phyloP scores from a whole-genome alignment of 2,113 vertebrate species.

The Bostrychus sinensis region DNA sequence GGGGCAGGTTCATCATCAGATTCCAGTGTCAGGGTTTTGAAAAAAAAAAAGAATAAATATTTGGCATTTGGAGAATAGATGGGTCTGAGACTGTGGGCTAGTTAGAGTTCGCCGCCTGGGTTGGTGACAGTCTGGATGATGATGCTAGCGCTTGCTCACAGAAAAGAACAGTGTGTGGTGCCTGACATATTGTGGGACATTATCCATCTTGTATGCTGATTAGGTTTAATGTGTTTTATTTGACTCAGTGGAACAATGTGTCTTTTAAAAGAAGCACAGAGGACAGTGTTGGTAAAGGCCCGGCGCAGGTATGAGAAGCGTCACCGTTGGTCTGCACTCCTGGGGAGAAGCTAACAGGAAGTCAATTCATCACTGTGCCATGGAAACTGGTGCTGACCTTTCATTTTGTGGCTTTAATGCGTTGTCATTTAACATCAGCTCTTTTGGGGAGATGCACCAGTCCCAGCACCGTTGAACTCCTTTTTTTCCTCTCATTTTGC shows the following conservation, averaged over 20 bases:
- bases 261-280: constrained; percentile 33
- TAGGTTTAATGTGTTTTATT: constrained; percentile 47
- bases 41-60: constrained; percentile 93
- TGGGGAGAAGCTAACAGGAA: constrained; percentile 39
- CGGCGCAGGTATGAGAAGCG: constrained; percentile 33
- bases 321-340: constrained; percentile 26
- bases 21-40: constrained; percentile 91
- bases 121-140: constrained; percentile 58
- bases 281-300: constrained; percentile 31
- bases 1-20: constrained; percentile 96
- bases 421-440: constrained; percentile 24
- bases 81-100: constrained; percentile 56
- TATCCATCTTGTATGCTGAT: constrained; percentile 55
- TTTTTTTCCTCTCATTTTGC: not conserved
- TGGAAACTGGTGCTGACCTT: constrained; percentile 20
- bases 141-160: constrained; percentile 38
- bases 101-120: constrained; percentile 51
- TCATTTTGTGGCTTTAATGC: constrained; percentile 12
- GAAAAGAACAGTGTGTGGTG: constrained; percentile 43
- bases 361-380: constrained; percentile 54
- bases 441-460: not conserved
- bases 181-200: constrained; percentile 30
- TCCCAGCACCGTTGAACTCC: not conserved
- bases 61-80: constrained; percentile 73
- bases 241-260: constrained; percentile 34